A percentile compares a stretch with the other conserved stretches of the same genome.
Conservation (phyloP, 2,113 vertebrate genomes). For the Perca fluviatilis region DNA sequence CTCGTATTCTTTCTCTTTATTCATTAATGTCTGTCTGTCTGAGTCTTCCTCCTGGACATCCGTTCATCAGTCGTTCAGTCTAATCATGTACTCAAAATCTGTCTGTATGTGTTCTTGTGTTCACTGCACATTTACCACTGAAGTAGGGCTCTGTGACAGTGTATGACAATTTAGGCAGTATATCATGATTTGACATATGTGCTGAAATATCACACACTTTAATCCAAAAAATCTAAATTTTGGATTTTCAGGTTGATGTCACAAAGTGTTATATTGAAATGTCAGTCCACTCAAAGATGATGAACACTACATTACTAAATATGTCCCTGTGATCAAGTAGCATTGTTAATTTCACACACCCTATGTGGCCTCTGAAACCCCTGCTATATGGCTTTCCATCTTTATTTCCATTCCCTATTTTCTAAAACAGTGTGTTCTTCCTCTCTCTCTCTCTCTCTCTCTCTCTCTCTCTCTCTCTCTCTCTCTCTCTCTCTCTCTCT, state of each 20-base stretch:
- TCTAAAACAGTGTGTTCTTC: neutral
- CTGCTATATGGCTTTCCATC: neutral
- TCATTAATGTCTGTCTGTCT: constrained; percentile 53
- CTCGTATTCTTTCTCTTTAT: constrained; percentile 36
- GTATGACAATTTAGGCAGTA: neutral
- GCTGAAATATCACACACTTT: neutral
- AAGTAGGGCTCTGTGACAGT: neutral
- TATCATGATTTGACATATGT: neutral
- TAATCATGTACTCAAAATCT: constrained; percentile 19
- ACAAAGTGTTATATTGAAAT: neutral
- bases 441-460: neutral
- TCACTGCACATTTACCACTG: neutral
- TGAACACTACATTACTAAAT: neutral
- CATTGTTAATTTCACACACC: neutral
- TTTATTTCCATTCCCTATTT: constrained; percentile 9
- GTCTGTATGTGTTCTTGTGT: neutral
- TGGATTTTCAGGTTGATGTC: neutral
- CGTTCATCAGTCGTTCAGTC: neutral
- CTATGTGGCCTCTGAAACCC: neutral
- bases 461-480: neutral
- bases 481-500: neutral
- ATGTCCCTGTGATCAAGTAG: neutral
- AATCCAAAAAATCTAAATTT: neutral
- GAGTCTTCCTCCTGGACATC: constrained; percentile 25
- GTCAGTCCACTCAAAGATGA: neutral